Evolutionary conservation across 1,140 invertebrate genomes (phyloP).

Genomic region (Brachionus angularis): DNA sequence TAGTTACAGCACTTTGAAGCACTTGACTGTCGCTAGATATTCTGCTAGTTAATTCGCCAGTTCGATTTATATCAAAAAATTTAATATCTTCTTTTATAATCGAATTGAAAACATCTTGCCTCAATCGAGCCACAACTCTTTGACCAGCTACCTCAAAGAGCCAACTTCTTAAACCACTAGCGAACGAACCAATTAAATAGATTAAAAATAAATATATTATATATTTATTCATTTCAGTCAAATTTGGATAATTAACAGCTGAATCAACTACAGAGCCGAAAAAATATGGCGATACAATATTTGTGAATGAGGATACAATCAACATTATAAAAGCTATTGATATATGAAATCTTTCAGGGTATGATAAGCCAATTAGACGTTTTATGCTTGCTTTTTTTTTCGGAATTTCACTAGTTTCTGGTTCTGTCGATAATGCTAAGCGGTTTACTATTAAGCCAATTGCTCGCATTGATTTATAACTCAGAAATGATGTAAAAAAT

Average conservation of each 20-base stretch:
- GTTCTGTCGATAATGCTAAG: neutral
- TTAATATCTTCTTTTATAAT: constrained; percentile 54
- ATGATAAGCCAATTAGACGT: constrained; percentile 12
- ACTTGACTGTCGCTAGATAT: constrained; percentile 56
- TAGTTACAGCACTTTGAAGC: constrained; percentile 55
- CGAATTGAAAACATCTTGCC: constrained; percentile 50
- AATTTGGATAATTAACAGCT: constrained; percentile 52
- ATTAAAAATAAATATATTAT: constrained; percentile 51
- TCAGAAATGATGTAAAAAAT: neutral
- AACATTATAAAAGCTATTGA: constrained; percentile 44
- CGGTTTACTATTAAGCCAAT: neutral
- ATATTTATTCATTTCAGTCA: constrained; percentile 51
- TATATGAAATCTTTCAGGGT: constrained; percentile 25
- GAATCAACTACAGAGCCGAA: constrained; percentile 57
- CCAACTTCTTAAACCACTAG: constrained; percentile 50
- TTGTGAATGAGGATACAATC: constrained; percentile 49
- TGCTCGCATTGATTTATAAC: constrained; percentile 9
- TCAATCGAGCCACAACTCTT: constrained; percentile 52
- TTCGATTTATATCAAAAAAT: constrained; percentile 57
- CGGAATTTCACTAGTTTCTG: neutral
- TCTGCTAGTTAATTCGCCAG: constrained; percentile 56
- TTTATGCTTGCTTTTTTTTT: constrained; percentile 9
- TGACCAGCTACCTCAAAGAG: constrained; percentile 54
- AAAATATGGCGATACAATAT: constrained; percentile 53
- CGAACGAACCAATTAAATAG: constrained; percentile 50